Evolutionary conservation across 2,797 vertebrate genomes (phyloP).

Genomic region (Borostomias antarcticus): DNA sequence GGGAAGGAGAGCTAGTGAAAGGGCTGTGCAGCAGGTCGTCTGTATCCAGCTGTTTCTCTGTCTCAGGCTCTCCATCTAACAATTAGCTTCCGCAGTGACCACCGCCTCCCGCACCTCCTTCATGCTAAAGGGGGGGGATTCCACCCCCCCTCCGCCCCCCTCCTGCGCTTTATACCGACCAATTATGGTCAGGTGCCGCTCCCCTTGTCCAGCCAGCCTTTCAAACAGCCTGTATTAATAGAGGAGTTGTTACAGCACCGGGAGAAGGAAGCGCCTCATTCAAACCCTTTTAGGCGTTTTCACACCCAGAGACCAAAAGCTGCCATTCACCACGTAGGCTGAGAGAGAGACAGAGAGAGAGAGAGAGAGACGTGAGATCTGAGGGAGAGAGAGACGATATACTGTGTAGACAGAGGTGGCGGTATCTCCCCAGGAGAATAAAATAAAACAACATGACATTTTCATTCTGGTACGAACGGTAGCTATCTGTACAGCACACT

Average conservation of each 20-base stretch:
- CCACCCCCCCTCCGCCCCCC: slow-evolving; percentile 49
- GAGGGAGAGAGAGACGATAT: too few species aligned
- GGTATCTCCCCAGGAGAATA: too few species aligned
- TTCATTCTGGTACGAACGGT: too few species aligned
- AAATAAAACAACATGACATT: too few species aligned
- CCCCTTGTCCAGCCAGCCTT: slow-evolving; percentile 67
- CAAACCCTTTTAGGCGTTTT: slow-evolving; percentile 56
- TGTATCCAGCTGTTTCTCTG: slow-evolving; percentile 69
- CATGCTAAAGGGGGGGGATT: slow-evolving; percentile 62
- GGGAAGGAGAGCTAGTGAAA: slow-evolving; percentile 4
- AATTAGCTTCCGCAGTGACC: slow-evolving; percentile 57
- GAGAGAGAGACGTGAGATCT: too few species aligned
- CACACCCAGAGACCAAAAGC: slow-evolving; percentile 60
- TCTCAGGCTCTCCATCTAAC: slow-evolving; percentile 66
- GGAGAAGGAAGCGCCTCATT: slow-evolving; percentile 65
- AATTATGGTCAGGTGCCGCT: slow-evolving; percentile 74
- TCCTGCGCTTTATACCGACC: slow-evolving; percentile 64
- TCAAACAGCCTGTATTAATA: slow-evolving; percentile 72
- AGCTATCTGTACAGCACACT: too few species aligned
- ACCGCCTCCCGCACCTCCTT: slow-evolving; percentile 60
- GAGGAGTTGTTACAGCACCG: slow-evolving; percentile 71
- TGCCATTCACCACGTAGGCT: slow-evolving; percentile 52
- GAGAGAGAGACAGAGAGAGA: slow-evolving; percentile 31
- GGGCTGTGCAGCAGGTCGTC: slow-evolving; percentile 53
- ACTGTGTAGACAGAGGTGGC: too few species aligned